phyloP scores from a whole-genome alignment of 2,113 vertebrate genomes.

The Rhinogobius similis region DNA sequence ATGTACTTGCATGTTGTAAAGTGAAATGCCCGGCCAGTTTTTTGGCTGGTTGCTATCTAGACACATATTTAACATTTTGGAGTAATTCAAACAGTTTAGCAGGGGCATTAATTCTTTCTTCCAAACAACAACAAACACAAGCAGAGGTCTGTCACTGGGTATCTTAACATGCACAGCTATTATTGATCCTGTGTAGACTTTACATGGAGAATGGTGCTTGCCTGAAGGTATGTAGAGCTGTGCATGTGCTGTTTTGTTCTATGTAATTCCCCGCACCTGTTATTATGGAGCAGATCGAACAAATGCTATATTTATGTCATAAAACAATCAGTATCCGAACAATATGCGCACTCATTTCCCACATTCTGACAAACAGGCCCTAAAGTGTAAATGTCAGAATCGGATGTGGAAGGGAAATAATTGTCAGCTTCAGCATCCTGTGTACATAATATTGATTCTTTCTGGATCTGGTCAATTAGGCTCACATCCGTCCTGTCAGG shows the following conservation, averaged over 20 bases:
- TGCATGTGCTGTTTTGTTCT: conserved; percentile 31
- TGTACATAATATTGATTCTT: conserved; percentile 20
- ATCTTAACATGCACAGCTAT: conserved; percentile 69
- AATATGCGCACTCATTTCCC: conserved; percentile 23
- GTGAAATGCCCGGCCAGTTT: background rate
- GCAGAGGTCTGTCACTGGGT: conserved; percentile 19
- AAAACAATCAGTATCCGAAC: conserved; percentile 14
- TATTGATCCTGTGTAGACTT: conserved; percentile 75
- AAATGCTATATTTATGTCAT: conserved; percentile 45
- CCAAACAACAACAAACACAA: too few relatives aligned
- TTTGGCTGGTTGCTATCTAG: too few relatives aligned
- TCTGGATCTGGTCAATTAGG: conserved; percentile 20
- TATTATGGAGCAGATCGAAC: conserved; percentile 41
- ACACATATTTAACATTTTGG: too few relatives aligned
- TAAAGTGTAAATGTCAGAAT: background rate
- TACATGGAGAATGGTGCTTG: conserved; percentile 39
- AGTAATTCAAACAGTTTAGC: background rate
- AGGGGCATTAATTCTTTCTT: background rate
- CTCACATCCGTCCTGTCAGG: conserved; percentile 2
- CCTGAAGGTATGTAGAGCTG: conserved; percentile 34
- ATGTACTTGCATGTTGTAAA: background rate
- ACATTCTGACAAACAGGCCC: background rate
- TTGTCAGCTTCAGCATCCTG: conserved; percentile 2
- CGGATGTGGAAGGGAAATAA: background rate
- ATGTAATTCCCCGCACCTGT: conserved; percentile 41